Conservation (phyloP, 1,140 invertebrate species). For the Aradophagus sp. region DNA sequence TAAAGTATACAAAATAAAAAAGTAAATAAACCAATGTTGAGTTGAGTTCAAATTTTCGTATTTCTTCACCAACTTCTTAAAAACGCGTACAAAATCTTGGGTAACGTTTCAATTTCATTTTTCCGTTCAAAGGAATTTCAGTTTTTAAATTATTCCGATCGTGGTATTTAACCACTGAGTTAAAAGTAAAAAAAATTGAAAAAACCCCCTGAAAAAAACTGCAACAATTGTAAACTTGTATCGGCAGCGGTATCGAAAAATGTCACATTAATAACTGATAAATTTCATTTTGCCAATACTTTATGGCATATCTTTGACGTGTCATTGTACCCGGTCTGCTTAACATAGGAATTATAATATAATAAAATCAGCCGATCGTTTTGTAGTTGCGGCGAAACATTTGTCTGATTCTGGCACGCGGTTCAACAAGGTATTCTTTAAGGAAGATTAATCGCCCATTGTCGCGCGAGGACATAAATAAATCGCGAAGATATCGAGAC, state of each 20-base stretch:
- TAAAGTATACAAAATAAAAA: neutral
- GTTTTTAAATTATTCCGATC: conserved; percentile 7
- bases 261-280: conserved; percentile 15
- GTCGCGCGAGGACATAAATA: conserved; percentile 47
- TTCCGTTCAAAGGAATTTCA: too few relatives aligned
- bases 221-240: conserved; percentile 18
- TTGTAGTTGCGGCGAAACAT: conserved; percentile 27
- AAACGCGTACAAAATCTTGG: too few relatives aligned
- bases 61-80: too few relatives aligned
- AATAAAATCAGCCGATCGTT: conserved; percentile 28
- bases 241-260: conserved; percentile 16
- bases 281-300: conserved; percentile 19
- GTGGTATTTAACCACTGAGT: conserved; percentile 17
- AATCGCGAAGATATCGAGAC: conserved; percentile 51
- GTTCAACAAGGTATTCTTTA: conserved; percentile 41
- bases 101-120: too few relatives aligned
- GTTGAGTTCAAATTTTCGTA: too few relatives aligned
- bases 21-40: too few relatives aligned
- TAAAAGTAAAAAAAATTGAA: too few relatives aligned
- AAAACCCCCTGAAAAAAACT: neutral
- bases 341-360: conserved; percentile 30
- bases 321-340: conserved; percentile 23
- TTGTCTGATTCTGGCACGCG: conserved; percentile 11
- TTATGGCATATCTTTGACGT: conserved; percentile 6
- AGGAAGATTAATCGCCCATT: conserved; percentile 55